These are phyloP conservation scores for Vireo altiloquus DNA, from an alignment of 2,113 vertebrate genomes.

Conservation along the genomic window DNA sequence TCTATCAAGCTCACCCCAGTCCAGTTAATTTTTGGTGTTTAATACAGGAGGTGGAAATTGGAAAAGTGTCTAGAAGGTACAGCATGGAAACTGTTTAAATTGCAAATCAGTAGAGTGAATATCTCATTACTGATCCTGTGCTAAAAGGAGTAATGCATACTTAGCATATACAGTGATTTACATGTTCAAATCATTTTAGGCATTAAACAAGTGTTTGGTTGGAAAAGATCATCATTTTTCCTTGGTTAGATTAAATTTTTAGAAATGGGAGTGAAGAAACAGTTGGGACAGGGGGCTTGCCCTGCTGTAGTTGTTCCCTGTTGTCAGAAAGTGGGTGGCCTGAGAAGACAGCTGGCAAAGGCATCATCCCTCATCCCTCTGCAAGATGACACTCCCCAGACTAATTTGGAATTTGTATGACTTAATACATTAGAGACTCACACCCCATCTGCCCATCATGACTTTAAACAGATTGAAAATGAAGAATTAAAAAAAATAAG, in stretches of 20 bases:
- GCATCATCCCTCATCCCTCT: neutral
- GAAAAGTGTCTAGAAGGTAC: neutral
- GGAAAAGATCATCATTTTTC: neutral
- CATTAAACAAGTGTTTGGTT: neutral
- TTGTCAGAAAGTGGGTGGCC: neutral
- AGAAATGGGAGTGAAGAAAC: neutral
- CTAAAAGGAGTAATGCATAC: neutral
- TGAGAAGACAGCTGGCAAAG: neutral
- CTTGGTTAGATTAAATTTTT: neutral
- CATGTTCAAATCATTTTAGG: neutral
- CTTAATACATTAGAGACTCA: neutral
- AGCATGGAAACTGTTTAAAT: neutral
- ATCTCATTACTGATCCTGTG: neutral
- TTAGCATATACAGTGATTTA: neutral
- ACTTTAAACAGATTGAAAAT: neutral
- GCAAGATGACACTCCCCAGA: neutral
- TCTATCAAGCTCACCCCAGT: neutral
- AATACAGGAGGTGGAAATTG: neutral
- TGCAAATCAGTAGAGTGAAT: neutral
- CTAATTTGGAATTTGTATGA: neutral
- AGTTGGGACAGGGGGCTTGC: neutral
- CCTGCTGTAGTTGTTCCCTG: neutral
- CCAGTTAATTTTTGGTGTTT: neutral
- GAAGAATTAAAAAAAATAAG: accelerated
- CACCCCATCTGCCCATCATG: neutral